These are phyloP conservation scores for Capreolus pygargus DNA, from an alignment of 2,113 vertebrate species.

Conservation along the genomic window DNA sequence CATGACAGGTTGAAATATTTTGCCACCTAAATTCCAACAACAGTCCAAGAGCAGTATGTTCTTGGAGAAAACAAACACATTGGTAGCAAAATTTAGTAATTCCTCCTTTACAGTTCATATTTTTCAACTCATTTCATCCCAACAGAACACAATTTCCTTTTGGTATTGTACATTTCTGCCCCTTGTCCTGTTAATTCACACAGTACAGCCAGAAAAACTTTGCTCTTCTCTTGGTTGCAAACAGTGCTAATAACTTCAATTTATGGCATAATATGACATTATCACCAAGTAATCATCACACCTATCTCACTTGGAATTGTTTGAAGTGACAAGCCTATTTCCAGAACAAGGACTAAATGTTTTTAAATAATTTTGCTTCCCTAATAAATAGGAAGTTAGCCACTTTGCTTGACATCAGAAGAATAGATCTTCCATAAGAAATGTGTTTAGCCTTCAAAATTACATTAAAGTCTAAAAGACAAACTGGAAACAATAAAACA, in stretches of 20 bases:
- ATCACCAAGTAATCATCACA: background rate
- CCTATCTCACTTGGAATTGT: background rate
- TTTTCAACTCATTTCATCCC: conserved; percentile 40
- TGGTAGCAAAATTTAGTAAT: background rate
- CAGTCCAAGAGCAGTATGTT: background rate
- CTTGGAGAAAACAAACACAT: background rate
- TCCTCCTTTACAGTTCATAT: background rate
- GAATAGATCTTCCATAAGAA: background rate
- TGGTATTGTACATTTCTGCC: background rate
- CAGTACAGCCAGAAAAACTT: background rate
- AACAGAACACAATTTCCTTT: background rate
- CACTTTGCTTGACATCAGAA: background rate
- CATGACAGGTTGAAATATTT: background rate
- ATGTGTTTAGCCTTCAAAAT: background rate
- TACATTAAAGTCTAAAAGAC: conserved; percentile 36
- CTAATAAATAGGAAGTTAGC: background rate
- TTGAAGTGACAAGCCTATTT: background rate
- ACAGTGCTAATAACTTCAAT: background rate
- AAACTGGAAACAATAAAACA: conserved; percentile 14
- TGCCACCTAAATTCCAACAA: background rate
- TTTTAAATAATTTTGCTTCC: conserved; percentile 16
- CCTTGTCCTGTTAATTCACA: background rate
- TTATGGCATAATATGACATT: background rate
- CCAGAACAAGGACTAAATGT: background rate
- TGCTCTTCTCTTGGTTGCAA: background rate